Evolutionary conservation across 1,140 invertebrate genomes (phyloP).

Genomic region (Drosophila busckii): DNA sequence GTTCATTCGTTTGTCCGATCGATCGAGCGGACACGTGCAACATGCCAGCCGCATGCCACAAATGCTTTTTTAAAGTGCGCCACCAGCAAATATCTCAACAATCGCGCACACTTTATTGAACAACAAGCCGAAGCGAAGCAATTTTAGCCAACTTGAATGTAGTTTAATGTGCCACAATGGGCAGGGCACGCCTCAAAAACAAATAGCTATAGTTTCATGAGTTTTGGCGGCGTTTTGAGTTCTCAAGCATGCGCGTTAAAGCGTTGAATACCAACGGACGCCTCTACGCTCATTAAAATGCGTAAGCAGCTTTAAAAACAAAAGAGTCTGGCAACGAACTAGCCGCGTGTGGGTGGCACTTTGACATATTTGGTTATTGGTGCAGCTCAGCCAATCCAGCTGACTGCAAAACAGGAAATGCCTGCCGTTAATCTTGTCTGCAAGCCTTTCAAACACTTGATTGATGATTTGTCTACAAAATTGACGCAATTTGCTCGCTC

Average conservation of each 20-base stretch:
- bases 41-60: constrained; percentile 65
- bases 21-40: constrained; percentile 65
- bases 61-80: constrained; percentile 46
- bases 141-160: no score
- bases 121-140: no score
- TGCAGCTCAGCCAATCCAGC: constrained; percentile 28
- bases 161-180: constrained; percentile 50
- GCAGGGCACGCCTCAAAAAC: background rate
- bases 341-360: constrained; percentile 24
- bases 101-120: constrained; percentile 27
- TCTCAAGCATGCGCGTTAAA: constrained; percentile 31
- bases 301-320: constrained; percentile 19
- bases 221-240: constrained; percentile 14
- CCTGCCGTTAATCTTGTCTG: constrained; percentile 34
- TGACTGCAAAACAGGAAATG: constrained; percentile 45
- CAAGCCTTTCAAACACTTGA: constrained; percentile 31
- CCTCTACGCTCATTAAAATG: constrained; percentile 24
- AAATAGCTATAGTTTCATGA: constrained; percentile 9
- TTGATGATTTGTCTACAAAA: constrained; percentile 54
- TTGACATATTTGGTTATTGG: constrained; percentile 61
- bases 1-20: constrained; percentile 28
- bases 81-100: constrained; percentile 20
- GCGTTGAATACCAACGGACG: constrained; percentile 24
- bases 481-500: constrained; percentile 55
- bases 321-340: constrained; percentile 56